These are phyloP conservation scores for Ariopsis seemanni DNA, from an alignment of 2,113 vertebrate genomes.

Conservation along the genomic window DNA sequence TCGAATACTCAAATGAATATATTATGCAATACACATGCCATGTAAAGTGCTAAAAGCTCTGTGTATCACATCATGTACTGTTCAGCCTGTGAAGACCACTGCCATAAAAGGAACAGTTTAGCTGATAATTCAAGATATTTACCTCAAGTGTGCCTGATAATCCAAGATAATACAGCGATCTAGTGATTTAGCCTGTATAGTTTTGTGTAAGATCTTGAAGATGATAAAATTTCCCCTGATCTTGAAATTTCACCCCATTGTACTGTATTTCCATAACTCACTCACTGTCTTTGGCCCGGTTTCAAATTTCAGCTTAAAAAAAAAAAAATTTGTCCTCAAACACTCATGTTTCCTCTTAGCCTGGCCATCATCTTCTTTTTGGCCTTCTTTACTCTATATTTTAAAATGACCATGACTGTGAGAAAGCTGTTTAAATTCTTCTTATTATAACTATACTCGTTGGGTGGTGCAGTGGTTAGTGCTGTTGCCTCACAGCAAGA, in stretches of 20 bases:
- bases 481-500: too few relatives aligned
- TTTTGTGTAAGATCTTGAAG: not conserved
- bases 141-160: not conserved
- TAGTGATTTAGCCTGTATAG: not conserved
- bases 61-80: not conserved
- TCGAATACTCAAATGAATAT: constrained; percentile 2
- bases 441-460: not conserved
- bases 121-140: not conserved
- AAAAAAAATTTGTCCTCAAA: too few relatives aligned
- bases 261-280: not conserved
- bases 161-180: not conserved
- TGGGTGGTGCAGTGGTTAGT: not conserved
- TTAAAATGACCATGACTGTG: not conserved
- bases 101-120: not conserved
- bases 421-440: not conserved
- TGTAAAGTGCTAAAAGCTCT: not conserved
- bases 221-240: not conserved
- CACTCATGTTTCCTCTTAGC: not conserved
- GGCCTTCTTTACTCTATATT: not conserved
- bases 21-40: not conserved
- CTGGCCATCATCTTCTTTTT: not conserved
- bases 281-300: not conserved
- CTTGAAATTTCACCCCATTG: not conserved
- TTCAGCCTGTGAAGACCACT: not conserved
- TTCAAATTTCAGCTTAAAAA: not conserved